Conservation (phyloP, 2,113 vertebrate genomes). For the Recurvirostra avosetta region DNA sequence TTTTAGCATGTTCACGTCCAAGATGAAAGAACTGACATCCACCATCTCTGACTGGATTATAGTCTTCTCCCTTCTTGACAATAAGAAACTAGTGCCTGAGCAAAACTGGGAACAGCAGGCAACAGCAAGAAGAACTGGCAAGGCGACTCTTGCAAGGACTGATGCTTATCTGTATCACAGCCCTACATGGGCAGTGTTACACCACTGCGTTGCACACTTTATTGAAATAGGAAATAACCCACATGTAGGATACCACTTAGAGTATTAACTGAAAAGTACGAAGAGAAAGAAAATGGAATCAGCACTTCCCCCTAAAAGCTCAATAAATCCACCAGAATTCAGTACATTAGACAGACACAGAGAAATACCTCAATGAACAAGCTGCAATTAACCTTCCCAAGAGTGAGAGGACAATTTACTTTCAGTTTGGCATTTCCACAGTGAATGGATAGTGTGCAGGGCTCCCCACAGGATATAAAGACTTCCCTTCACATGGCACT, state of each 20-base stretch:
- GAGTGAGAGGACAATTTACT: neutral
- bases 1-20: neutral
- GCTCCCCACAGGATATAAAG: neutral
- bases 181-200: neutral
- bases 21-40: neutral
- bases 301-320: neutral
- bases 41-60: neutral
- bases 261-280: neutral
- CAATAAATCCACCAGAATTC: neutral
- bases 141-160: neutral
- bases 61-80: neutral
- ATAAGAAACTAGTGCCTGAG: neutral
- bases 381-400: neutral
- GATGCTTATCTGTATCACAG: neutral
- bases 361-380: neutral
- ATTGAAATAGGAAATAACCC: neutral
- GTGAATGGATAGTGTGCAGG: neutral
- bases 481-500: neutral
- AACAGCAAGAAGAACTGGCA: slow-evolving; percentile 49
- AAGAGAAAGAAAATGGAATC: neutral
- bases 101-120: neutral
- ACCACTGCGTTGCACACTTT: neutral
- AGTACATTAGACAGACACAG: neutral
- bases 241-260: neutral
- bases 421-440: neutral